These are phyloP conservation scores for Drosophila athabasca DNA, from an alignment of 1,140 invertebrate species.

Conservation along the genomic window DNA sequence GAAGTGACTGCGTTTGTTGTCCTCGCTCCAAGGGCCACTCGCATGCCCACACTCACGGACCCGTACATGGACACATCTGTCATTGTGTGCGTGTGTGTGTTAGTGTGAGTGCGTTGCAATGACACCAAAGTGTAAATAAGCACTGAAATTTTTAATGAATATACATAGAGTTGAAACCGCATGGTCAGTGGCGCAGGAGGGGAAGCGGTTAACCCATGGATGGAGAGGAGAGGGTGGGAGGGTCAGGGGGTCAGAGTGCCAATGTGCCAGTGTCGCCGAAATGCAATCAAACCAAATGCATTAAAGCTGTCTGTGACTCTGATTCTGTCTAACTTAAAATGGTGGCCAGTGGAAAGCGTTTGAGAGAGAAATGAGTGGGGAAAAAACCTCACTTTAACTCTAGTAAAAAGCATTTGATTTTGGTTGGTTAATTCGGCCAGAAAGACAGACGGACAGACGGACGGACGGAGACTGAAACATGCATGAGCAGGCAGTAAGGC, in stretches of 20 bases:
- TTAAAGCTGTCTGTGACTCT: conserved; percentile 16
- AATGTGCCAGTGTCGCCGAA: conserved; percentile 13
- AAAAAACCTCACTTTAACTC: neutral
- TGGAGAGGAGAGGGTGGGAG: neutral
- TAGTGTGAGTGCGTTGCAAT: conserved; percentile 18
- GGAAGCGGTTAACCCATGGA: too few relatives aligned
- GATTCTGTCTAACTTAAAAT: neutral
- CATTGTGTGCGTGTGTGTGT: conserved; percentile 9
- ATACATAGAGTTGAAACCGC: conserved; percentile 20
- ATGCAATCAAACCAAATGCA: conserved; percentile 53
- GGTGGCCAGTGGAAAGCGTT: neutral
- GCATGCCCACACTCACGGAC: too few relatives aligned
- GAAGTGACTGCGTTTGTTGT: conserved; percentile 17
- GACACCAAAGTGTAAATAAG: conserved; percentile 56
- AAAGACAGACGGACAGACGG: neutral
- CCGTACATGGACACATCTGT: neutral
- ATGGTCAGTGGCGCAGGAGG: neutral
- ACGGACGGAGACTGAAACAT: conserved; percentile 34
- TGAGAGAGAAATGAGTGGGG: neutral
- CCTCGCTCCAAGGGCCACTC: conserved; percentile 1
- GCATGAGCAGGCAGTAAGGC: conserved; percentile 23
- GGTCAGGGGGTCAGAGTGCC: too few relatives aligned
- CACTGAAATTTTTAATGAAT: conserved; percentile 69
- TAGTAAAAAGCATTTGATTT: too few relatives aligned
- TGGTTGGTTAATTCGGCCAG: too few relatives aligned